Evolutionary conservation across 2,888 invertebrate genomes (phyloP).

Genomic region (Harpalus rufipes): DNA sequence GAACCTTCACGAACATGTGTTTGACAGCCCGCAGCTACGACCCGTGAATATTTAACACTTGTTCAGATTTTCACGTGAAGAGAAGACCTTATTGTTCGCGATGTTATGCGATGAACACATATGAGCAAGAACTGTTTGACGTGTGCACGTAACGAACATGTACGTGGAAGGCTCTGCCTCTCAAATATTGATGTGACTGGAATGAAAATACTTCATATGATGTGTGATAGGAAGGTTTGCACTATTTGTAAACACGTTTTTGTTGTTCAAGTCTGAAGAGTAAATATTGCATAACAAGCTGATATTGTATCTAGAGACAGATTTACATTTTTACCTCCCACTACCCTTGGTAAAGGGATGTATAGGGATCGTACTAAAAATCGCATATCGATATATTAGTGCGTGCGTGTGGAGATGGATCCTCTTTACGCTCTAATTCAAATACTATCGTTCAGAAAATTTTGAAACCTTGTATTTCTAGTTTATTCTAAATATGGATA

Average conservation of each 20-base stretch:
- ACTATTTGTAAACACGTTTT: slow-evolving; percentile 7
- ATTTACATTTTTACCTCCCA: neutral
- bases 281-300: neutral
- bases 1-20: slow-evolving; percentile 28
- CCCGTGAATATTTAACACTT: slow-evolving; percentile 42
- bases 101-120: slow-evolving; percentile 19
- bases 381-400: no score
- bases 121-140: slow-evolving; percentile 41
- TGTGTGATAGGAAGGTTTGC: slow-evolving; percentile 33
- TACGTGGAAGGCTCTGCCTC: slow-evolving; percentile 18
- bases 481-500: no score
- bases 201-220: slow-evolving; percentile 44
- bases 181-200: slow-evolving; percentile 44
- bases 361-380: no score
- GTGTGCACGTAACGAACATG: slow-evolving; percentile 16
- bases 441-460: no score
- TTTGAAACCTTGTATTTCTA: no score
- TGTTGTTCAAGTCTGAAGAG: neutral
- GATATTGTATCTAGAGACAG: neutral
- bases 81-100: slow-evolving; percentile 29
- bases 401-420: no score
- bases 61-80: slow-evolving; percentile 36
- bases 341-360: no score
- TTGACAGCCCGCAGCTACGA: slow-evolving; percentile 28
- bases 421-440: no score